These are phyloP conservation scores for Leptobrachium leishanense DNA, from an alignment of 2,113 vertebrate species.

Conservation along the genomic window DNA sequence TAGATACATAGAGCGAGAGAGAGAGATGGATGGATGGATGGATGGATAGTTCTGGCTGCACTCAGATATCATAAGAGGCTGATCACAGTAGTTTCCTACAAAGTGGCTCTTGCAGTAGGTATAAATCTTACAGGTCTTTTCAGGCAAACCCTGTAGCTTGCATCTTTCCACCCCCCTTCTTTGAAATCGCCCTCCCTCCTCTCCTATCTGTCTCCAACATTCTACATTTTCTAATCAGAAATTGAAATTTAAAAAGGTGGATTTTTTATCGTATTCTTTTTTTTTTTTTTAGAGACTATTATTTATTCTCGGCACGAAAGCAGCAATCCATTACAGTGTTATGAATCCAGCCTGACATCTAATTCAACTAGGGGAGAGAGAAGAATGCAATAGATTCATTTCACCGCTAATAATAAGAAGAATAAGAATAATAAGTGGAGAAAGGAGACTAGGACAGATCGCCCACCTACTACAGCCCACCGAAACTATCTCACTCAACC, in stretches of 20 bases:
- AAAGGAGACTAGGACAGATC: constrained; percentile 36
- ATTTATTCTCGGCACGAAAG: constrained; percentile 65
- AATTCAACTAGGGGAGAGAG: constrained; percentile 51
- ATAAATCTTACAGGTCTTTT: constrained; percentile 45
- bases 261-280: constrained; percentile 10
- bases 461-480: constrained; percentile 8
- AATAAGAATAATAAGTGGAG: constrained; percentile 34
- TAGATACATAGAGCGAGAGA: no score
- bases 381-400: constrained; percentile 49
- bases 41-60: neutral
- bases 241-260: constrained; percentile 58
- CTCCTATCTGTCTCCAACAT: constrained; percentile 30
- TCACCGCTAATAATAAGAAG: constrained; percentile 36
- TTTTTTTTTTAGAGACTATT: constrained; percentile 47
- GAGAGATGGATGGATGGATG: no score
- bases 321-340: constrained; percentile 64
- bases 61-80: constrained; percentile 12
- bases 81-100: constrained; percentile 22
- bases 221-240: constrained; percentile 37
- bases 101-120: constrained; percentile 37
- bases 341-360: constrained; percentile 61
- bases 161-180: neutral
- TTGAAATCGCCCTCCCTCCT: constrained; percentile 34
- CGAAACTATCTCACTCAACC: constrained; percentile 48
- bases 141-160: neutral